Base-by-base conservation (phyloP, 1,140 invertebrate species). In the Macrobrachium rosenbergii region DNA sequence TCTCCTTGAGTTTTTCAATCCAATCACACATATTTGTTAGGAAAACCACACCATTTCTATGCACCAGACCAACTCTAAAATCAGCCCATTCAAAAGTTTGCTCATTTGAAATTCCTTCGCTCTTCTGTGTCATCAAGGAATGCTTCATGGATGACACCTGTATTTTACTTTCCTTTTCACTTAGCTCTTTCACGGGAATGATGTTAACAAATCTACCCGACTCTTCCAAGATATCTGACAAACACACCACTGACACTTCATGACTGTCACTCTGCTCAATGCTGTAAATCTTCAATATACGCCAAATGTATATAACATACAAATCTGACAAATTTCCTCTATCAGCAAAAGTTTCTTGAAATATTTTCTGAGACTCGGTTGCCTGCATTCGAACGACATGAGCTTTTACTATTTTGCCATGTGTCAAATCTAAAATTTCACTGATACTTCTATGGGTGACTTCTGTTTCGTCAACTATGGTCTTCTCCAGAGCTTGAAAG, bases 1-100 rank as follows among this genome's bases (percentile, higher is more conserved):
- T 75, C 63, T 87, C 63, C 45, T 63, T 16, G 16, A 87, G 45
- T 19, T 28, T 37, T 60, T 87, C 78, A 17, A 17, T 10, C 84
- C 84, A 87, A 28, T 72, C 14, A 11, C 19, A n/a, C 59, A 73
- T 62, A 58, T 87, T 87, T 10, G 43, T 19, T 6, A 87, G 58
- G 67, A 87, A 87, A 19, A 63, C 78, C 6, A 87, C 84, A 73
- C 84, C 84, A 81, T 87, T 87, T n/a, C 58, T 45, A 59, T 87
- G 60, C 64, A 87, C 21, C n/a, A 64, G 64, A 73, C 84, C 72
- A 43, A 87, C n/a, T 3, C 64, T 19, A 45, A 87, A 81, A 23
- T 87, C 78, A 52, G 72, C 72, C 84, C 84, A 87, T 37, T 87
- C 78, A 75, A 81, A 76, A 75, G 37, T 73, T 11, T 60, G 12